phyloP scores from a whole-genome alignment of 2,113 vertebrate genomes.

The Odobenus rosmarus region DNA sequence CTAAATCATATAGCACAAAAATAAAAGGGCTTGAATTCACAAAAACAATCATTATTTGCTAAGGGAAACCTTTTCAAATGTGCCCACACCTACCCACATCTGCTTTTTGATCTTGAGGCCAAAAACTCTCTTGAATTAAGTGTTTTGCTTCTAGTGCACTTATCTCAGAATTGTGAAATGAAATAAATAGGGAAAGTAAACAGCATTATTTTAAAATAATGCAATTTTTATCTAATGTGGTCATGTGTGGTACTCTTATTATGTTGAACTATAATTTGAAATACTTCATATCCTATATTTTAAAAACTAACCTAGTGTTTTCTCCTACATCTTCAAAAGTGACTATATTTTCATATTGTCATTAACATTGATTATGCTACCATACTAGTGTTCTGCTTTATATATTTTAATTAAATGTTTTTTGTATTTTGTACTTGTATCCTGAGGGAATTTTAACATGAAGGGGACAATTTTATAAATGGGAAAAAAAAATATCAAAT shows the following conservation, averaged over 20 bases:
- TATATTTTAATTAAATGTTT: conserved; percentile 72
- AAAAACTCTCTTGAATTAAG: conserved; percentile 43
- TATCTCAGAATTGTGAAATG: conserved; percentile 49
- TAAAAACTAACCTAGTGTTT: conserved; percentile 45
- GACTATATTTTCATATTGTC: conserved; percentile 55
- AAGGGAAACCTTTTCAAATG: conserved; percentile 33
- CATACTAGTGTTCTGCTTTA: conserved; percentile 51
- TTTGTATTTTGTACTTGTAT: conserved; percentile 35
- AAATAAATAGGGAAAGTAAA: conserved; percentile 56
- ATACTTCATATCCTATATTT: conserved; percentile 52
- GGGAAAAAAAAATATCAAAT: background rate
- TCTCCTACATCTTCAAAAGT: conserved; percentile 36
- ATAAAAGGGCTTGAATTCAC: conserved; percentile 10
- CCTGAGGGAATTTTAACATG: conserved; percentile 55
- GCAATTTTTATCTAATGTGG: background rate
- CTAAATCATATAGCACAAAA: conserved; percentile 50
- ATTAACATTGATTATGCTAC: conserved; percentile 47
- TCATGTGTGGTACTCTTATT: background rate
- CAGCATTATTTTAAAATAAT: conserved; percentile 63
- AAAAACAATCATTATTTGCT: conserved; percentile 37
- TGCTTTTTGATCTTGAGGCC: conserved; percentile 38
- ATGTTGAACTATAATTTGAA: conserved; percentile 56
- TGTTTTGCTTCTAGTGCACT: conserved; percentile 52
- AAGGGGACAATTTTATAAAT: conserved; percentile 67
- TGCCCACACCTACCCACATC: background rate